Percentiles rank a stretch among this genome's conserved stretches.
phyloP scores from a whole-genome alignment of 1,140 invertebrate species.

The Steinernema khuongi region DNA sequence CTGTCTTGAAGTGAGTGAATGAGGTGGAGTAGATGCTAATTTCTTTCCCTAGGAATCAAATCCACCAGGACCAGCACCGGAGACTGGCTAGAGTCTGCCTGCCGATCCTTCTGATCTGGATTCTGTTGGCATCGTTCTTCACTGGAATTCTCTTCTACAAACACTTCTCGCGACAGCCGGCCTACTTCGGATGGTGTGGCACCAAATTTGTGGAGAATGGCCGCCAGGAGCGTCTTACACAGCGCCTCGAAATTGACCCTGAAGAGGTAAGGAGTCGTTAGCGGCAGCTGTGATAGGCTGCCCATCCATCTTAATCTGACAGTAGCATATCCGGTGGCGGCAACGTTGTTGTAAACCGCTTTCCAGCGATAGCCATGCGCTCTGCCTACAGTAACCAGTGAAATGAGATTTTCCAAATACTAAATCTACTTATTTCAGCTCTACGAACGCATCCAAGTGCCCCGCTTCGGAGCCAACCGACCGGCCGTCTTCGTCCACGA shows the following conservation, averaged over 20 bases:
- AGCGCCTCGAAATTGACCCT: slow-evolving; percentile 52
- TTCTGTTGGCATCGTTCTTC: neutral
- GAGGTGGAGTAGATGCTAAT: neutral
- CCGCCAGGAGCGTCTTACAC: slow-evolving; percentile 51
- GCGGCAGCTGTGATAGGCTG: neutral
- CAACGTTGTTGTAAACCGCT: neutral
- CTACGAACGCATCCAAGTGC: slow-evolving; percentile 59
- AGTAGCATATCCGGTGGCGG: too few relatives aligned
- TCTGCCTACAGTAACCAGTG: neutral
- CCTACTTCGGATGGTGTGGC: neutral
- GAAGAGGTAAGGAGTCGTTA: slow-evolving; percentile 22
- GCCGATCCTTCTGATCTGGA: neutral
- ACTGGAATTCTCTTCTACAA: slow-evolving; percentile 3
- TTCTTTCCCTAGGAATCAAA: neutral
- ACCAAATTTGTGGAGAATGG: neutral
- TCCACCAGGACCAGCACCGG: neutral
- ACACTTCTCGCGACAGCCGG: neutral
- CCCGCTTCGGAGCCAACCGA: slow-evolving; percentile 57
- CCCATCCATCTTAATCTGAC: too few relatives aligned
- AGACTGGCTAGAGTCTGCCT: neutral
- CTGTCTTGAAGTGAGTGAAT: neutral
- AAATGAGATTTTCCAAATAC: neutral
- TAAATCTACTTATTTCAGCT: slow-evolving; percentile 30
- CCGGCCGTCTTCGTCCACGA: slow-evolving; percentile 60
- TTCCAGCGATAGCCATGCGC: neutral